Evolutionary conservation across 2,888 invertebrate species (phyloP).

Genomic region (Drosophila infuscata): DNA sequence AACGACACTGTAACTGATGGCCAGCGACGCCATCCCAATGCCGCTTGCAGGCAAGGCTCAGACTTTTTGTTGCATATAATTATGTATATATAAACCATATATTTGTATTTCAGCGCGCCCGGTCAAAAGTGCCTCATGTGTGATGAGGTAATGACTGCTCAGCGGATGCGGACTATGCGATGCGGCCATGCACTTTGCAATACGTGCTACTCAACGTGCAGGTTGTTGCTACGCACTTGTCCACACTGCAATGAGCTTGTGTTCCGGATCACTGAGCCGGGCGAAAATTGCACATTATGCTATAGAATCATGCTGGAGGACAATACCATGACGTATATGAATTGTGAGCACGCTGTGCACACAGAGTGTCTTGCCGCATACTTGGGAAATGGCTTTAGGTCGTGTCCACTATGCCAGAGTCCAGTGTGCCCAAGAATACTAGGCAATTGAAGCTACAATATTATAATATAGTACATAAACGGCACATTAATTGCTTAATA

Average conservation of each 20-base stretch:
- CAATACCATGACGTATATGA: slow-evolving; percentile 31
- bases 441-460: slow-evolving; percentile 27
- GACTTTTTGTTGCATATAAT: neutral
- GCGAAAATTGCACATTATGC: slow-evolving; percentile 64
- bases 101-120: slow-evolving; percentile 32
- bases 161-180: slow-evolving; percentile 36
- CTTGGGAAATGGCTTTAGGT: accelerated
- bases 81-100: neutral
- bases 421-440: neutral
- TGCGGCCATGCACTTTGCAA: slow-evolving; percentile 60
- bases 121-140: slow-evolving; percentile 53
- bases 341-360: slow-evolving; percentile 67
- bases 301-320: slow-evolving; percentile 27
- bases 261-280: slow-evolving; percentile 19
- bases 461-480: neutral
- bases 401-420: slow-evolving; percentile 52
- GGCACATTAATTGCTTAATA: slow-evolving; percentile 11
- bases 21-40: neutral
- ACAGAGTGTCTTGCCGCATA: slow-evolving; percentile 14
- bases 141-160: neutral
- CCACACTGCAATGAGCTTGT: slow-evolving; percentile 27
- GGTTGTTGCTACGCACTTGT: slow-evolving; percentile 16
- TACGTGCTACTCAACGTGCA: slow-evolving; percentile 19
- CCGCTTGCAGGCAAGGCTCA: slow-evolving; percentile 11
- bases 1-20: neutral